These are phyloP conservation scores for Saxidomus purpurata DNA, from an alignment of 1,140 invertebrate species.

Conservation along the genomic window DNA sequence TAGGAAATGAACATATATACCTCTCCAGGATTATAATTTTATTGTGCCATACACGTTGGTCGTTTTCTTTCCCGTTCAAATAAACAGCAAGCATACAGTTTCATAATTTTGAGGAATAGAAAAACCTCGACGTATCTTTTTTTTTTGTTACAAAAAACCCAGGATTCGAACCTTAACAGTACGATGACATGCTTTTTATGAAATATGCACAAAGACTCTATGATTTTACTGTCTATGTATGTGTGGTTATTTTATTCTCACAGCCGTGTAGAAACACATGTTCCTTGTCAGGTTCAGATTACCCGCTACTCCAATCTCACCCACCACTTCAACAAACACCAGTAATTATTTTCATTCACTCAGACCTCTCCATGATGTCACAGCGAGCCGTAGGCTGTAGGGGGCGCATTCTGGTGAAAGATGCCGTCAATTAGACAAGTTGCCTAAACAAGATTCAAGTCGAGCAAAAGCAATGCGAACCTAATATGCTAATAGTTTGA, in stretches of 20 bases:
- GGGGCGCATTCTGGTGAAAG: conserved; percentile 39
- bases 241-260: neutral
- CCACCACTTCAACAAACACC: conserved; percentile 43
- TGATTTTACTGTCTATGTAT: too few species aligned
- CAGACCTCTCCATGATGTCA: conserved; percentile 25
- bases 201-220: too few species aligned
- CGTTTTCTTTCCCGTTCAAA: too few species aligned
- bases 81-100: too few species aligned
- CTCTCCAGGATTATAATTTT: too few species aligned
- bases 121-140: too few species aligned
- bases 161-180: too few species aligned
- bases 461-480: conserved; percentile 23
- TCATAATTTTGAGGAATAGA: too few species aligned
- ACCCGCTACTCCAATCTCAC: conserved; percentile 26
- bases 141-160: too few species aligned
- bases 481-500: conserved; percentile 47
- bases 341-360: conserved; percentile 44
- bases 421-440: conserved; percentile 44
- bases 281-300: conserved; percentile 26
- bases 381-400: neutral
- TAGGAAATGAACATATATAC: too few species aligned
- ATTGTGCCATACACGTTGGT: too few species aligned
- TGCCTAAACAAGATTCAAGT: neutral
- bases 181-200: too few species aligned
- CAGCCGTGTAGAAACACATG: conserved; percentile 5